phyloP scores from a whole-genome alignment of 2,888 invertebrate species.

The Plutella xylostella region DNA sequence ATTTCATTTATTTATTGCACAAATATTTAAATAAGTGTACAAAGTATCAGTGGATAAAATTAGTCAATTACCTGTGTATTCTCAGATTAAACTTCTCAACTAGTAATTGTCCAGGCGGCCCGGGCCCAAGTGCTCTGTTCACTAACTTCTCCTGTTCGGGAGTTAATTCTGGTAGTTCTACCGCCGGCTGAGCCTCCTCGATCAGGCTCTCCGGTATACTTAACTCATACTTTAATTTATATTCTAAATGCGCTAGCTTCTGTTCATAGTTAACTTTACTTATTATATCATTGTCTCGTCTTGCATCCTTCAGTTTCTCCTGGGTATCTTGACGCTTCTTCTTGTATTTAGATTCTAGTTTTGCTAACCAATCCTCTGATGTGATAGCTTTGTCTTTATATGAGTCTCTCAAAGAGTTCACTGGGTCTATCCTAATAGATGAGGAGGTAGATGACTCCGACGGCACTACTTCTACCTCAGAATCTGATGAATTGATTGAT shows the following conservation, averaged over 20 bases:
- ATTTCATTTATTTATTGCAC: too few relatives aligned
- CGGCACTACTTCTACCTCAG: conserved; percentile 50
- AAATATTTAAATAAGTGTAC: neutral
- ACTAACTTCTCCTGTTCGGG: conserved; percentile 73
- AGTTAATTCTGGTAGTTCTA: conserved; percentile 73
- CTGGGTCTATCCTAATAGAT: conserved; percentile 41
- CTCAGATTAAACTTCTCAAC: conserved; percentile 64
- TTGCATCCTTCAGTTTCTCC: conserved; percentile 53
- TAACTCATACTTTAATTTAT: conserved; percentile 51
- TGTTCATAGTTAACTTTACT: conserved; percentile 56
- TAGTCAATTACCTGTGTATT: conserved; percentile 46
- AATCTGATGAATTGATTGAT: conserved; percentile 58
- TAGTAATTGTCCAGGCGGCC: conserved; percentile 74
- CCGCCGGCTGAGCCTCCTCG: conserved; percentile 52
- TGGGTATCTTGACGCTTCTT: conserved; percentile 47
- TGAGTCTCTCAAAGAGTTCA: conserved; percentile 71
- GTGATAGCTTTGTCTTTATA: conserved; percentile 61
- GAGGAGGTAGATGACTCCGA: conserved; percentile 54
- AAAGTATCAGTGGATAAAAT: neutral
- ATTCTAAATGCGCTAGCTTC: conserved; percentile 49
- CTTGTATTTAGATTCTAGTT: conserved; percentile 57
- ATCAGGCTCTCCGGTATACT: conserved; percentile 61
- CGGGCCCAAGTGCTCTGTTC: conserved; percentile 67
- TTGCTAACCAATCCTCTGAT: conserved; percentile 64
- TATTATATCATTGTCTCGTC: conserved; percentile 56